phyloP scores from a whole-genome alignment of 2,888 invertebrate genomes.

The Strigamia crassipes region DNA sequence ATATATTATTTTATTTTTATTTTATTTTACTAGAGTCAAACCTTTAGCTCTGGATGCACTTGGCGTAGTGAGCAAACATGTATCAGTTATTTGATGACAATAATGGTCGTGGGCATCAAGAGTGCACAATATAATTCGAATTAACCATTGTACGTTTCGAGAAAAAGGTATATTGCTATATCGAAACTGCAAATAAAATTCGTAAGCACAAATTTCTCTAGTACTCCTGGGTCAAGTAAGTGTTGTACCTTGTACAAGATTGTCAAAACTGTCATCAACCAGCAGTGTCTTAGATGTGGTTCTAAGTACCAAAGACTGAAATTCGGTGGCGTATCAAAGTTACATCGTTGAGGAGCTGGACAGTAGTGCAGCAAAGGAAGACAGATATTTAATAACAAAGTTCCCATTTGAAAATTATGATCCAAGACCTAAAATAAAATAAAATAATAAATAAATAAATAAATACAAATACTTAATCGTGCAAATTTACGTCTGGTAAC shows the following conservation, averaged over 20 bases:
- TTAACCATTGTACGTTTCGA: constrained; percentile 74
- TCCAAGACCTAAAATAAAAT: constrained; percentile 73
- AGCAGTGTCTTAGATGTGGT: constrained; percentile 82
- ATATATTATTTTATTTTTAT: not conserved
- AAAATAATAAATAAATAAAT: not conserved
- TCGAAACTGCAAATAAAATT: constrained; percentile 58
- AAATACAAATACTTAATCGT: not conserved
- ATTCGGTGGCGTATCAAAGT: constrained; percentile 66
- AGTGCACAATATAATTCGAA: constrained; percentile 88
- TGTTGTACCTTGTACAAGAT: constrained; percentile 87
- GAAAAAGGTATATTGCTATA: constrained; percentile 60
- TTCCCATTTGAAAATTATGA: constrained; percentile 93
- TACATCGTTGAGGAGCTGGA: constrained; percentile 73
- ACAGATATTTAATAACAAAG: constrained; percentile 82
- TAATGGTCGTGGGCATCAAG: constrained; percentile 89
- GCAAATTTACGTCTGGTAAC: constrained; percentile 69
- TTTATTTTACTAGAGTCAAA: constrained; percentile 22
- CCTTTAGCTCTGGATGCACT: constrained; percentile 46
- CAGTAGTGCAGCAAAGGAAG: constrained; percentile 79
- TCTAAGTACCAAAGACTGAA: constrained; percentile 89
- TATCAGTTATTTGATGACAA: constrained; percentile 81
- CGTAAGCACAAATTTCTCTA: not conserved
- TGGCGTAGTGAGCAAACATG: constrained; percentile 72
- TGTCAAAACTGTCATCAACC: constrained; percentile 91
- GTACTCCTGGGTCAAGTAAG: not conserved